Percentiles rank a stretch among this genome's conserved stretches.
These are phyloP conservation scores for Stichodactyla helianthus DNA, from an alignment of 64 coral and sea anemone species.

Conservation along the genomic window DNA sequence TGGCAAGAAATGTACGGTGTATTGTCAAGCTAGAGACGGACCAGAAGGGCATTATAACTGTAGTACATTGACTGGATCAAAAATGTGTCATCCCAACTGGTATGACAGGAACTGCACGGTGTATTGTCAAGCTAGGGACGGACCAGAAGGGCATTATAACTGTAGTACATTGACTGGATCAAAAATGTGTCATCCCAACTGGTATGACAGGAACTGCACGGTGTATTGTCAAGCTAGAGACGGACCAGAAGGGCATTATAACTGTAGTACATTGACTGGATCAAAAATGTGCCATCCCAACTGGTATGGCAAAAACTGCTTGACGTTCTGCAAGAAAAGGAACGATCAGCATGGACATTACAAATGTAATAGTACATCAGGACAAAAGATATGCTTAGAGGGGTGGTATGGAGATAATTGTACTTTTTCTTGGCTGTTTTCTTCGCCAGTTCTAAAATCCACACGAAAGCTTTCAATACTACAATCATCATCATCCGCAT, in stretches of 20 bases:
- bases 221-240: conserved; percentile 33
- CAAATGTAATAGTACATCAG: conserved; percentile 45
- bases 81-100: conserved; percentile 42
- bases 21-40: conserved; percentile 37
- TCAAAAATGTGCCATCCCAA: conserved; percentile 22
- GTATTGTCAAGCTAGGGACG: conserved; percentile 38
- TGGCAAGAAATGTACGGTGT: conserved; percentile 46
- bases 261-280: conserved; percentile 38
- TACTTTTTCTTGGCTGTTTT: background rate
- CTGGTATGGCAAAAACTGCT: conserved; percentile 65
- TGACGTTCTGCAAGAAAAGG: conserved; percentile 13
- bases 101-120: conserved; percentile 47
- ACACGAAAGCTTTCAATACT: background rate
- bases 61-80: conserved; percentile 22
- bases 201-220: conserved; percentile 54
- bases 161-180: conserved; percentile 39
- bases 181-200: conserved; percentile 35
- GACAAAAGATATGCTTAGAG: conserved; percentile 34
- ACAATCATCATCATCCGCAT: background rate
- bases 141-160: conserved; percentile 35
- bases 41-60: conserved; percentile 47
- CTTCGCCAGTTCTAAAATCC: background rate
- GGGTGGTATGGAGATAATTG: conserved; percentile 62
- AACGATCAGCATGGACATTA: conserved; percentile 38
- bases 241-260: conserved; percentile 45